A percentile compares a stretch with the other conserved stretches of the same genome.
These are phyloP conservation scores for Xenopus tropicalis DNA, from an alignment of 2,113 vertebrate genomes.

Conservation along the genomic window DNA sequence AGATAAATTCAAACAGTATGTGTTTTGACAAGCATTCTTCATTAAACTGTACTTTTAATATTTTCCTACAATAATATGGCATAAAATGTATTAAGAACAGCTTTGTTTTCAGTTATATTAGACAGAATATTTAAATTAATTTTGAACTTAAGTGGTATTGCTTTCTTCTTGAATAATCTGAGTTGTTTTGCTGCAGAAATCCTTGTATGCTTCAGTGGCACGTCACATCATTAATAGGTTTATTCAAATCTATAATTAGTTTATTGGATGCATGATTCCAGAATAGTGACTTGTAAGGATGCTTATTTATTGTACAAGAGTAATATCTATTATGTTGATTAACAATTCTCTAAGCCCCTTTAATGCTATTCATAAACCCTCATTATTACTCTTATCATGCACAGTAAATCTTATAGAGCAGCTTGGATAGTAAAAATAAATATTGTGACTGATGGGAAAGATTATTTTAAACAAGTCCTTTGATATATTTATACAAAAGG, in stretches of 20 bases:
- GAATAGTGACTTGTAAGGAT: constrained; percentile 44
- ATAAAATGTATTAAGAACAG: no score
- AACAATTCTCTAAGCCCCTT: constrained; percentile 44
- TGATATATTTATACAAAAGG: constrained; percentile 20
- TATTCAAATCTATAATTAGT: constrained; percentile 46
- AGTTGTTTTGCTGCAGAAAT: constrained; percentile 33
- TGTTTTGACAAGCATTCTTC: no score
- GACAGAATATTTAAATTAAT: constrained; percentile 13
- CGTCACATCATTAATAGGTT: constrained; percentile 44
- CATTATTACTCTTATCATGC: constrained; percentile 42
- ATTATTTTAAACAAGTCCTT: constrained; percentile 5
- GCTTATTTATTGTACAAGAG: constrained; percentile 45
- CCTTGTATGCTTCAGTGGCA: constrained; percentile 38
- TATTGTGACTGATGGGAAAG: constrained; percentile 19
- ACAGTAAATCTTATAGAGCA: constrained; percentile 34
- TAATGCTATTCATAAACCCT: constrained; percentile 42
- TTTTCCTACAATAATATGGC: no score
- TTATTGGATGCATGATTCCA: constrained; percentile 45
- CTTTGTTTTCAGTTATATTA: constrained; percentile 8
- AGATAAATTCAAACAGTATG: no score
- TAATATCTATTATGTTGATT: constrained; percentile 46
- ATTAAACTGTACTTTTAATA: no score
- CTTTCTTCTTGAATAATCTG: constrained; percentile 37
- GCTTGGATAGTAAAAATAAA: constrained; percentile 8
- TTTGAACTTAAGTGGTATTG: constrained; percentile 21